Percentiles rank a stretch among this genome's conserved stretches.
Conservation (phyloP, 2,797 vertebrate genomes). For the Mus spretus region DNA sequence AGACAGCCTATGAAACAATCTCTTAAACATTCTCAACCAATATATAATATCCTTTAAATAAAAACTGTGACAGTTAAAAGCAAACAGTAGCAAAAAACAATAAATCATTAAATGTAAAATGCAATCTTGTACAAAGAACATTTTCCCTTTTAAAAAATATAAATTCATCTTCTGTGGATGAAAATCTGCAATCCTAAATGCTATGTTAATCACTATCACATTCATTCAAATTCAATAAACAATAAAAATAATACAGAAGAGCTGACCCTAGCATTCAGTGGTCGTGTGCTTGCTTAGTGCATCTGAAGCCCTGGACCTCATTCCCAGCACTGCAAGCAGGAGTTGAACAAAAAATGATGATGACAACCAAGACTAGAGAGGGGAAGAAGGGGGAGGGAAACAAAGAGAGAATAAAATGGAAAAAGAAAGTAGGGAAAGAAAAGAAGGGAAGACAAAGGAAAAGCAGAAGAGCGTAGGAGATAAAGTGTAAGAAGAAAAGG, state of each 20-base stretch:
- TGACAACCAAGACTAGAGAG: not conserved
- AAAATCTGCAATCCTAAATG: not conserved
- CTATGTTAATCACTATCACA: conserved; percentile 23
- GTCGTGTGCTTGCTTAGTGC: not conserved
- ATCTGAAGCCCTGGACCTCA: not conserved
- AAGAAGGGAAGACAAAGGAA: no score
- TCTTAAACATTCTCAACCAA: not conserved
- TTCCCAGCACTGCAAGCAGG: not conserved
- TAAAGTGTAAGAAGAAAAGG: no score
- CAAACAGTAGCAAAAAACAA: not conserved
- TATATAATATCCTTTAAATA: not conserved
- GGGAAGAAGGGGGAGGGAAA: not conserved
- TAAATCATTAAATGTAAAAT: conserved; percentile 30
- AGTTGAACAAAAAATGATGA: not conserved
- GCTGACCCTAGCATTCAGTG: not conserved
- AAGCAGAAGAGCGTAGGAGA: no score
- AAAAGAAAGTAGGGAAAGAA: not conserved
- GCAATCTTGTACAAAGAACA: not conserved
- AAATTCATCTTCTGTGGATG: not conserved
- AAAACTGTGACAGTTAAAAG: not conserved
- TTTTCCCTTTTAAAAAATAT: not conserved
- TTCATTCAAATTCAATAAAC: conserved; percentile 29
- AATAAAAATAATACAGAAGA: not conserved
- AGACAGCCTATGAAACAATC: not conserved
- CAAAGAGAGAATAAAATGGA: not conserved